Evolutionary conservation across 2,113 vertebrate species (phyloP), one percentile per base, ranked within the genome.

Genomic region (Nothobranchius kuhntae): DNA sequence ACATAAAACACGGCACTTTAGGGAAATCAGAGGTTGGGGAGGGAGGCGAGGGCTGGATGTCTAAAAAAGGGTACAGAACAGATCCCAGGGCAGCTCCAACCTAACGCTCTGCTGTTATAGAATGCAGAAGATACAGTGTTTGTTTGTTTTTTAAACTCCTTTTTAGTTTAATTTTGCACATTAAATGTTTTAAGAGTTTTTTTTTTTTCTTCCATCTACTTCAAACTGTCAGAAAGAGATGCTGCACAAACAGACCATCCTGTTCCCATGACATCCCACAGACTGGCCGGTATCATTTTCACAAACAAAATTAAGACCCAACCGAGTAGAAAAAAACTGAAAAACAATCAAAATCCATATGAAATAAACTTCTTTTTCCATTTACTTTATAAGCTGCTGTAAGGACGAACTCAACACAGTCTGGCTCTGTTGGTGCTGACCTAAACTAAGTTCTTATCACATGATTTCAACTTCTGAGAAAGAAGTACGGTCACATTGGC

Each of bases 1-100:
- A 85, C 76, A 87, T 76, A 77, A 77, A 88, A 86, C 84, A 75
- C 70, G 0, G 65, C 80, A 85, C 88, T 88, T 88, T 87, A 78
- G 88, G 88, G 80, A 88, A 90, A 88, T 91, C 78, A 85, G 75
- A 86, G 77, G 63, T 61, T 9, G 63, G 61, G 67, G 67, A 69
- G 61, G 71, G 76, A 57, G 57, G 36, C 24, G 17, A 26, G 59
- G 71, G 42, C 58, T 3, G 52, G 9, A 56, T 35, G 68, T 63
- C 63, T 71, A 76, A 77, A 80, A 81, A 85, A 85, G 82, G 83
- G 75, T 73, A 56, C 21, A 14, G 62, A 10, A 10, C 21, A 2
- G 59, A 78, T 62, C 64, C 24, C 67, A 42, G 77, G 65, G 63
- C 55, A 13, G 4, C 57, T 70, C 45, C 48, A 57, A 61, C 68